phyloP scores from a whole-genome alignment of 2,113 vertebrate species.

The Silurus glanis region DNA sequence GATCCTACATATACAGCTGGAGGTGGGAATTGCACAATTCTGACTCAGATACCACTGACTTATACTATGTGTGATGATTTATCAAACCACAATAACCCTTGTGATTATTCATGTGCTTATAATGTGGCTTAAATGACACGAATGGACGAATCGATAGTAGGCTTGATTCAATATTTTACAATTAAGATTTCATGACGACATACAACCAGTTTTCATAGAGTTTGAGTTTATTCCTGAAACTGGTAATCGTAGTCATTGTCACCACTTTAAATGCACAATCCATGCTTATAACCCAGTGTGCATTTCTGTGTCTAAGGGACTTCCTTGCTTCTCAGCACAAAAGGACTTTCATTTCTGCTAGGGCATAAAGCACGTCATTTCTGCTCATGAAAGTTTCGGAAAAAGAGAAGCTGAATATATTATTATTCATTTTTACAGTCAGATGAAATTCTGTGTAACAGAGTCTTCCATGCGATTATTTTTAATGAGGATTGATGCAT shows the following conservation, averaged over 20 bases:
- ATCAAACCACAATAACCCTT: background rate
- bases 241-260: background rate
- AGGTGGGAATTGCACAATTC: background rate
- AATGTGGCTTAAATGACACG: background rate
- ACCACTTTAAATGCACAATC: background rate
- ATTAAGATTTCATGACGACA: background rate
- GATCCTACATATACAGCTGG: background rate
- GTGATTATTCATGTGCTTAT: conserved; percentile 3
- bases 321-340: background rate
- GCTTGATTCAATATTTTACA: background rate
- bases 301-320: background rate
- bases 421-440: conserved; percentile 9
- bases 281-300: background rate
- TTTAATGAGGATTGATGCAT: background rate
- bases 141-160: too few relatives aligned
- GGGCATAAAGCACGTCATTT: conserved; percentile 6
- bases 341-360: conserved; percentile 20
- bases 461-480: background rate
- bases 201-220: background rate
- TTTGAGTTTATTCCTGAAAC: background rate
- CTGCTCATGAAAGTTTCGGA: conserved; percentile 1
- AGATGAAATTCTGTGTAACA: conserved; percentile 9
- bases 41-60: background rate
- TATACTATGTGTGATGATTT: background rate
- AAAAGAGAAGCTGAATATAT: conserved; percentile 15